phyloP scores from a whole-genome alignment of 2,888 invertebrate genomes.

The Drosophila testacea region DNA sequence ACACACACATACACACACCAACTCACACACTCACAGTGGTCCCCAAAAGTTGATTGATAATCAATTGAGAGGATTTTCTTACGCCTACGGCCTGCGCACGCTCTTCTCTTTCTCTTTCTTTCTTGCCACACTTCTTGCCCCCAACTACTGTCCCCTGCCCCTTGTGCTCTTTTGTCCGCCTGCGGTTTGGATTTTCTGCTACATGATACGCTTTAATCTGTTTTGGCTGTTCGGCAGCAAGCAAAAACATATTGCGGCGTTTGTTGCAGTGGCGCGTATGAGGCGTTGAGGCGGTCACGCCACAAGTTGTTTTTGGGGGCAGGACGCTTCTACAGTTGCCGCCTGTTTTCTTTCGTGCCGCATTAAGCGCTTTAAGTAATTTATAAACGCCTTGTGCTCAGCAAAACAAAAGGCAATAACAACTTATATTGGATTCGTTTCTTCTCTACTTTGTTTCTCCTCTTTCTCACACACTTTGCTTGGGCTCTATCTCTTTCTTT shows the following conservation, averaged over 20 bases:
- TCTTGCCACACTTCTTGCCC: constrained; percentile 14
- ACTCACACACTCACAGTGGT: constrained; percentile 9
- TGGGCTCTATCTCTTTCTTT: neutral
- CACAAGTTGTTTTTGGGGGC: constrained; percentile 62
- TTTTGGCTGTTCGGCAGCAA: constrained; percentile 32
- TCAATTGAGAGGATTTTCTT: constrained; percentile 82
- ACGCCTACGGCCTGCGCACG: constrained; percentile 32
- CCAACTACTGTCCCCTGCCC: neutral
- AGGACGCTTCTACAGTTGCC: constrained; percentile 31
- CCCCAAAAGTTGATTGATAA: constrained; percentile 80
- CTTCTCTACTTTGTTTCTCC: neutral
- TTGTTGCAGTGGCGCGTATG: constrained; percentile 45
- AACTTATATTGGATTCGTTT: constrained; percentile 73
- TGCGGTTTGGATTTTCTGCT: constrained; percentile 78
- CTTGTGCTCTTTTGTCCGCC: constrained; percentile 45
- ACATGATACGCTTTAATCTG: constrained; percentile 79
- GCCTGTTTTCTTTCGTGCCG: constrained; percentile 47
- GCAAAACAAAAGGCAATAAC: constrained; percentile 67
- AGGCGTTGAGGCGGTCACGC: constrained; percentile 50
- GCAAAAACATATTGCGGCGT: constrained; percentile 61
- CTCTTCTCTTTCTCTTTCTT: neutral
- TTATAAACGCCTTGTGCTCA: constrained; percentile 68
- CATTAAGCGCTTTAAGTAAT: constrained; percentile 79
- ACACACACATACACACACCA: constrained; percentile 2
- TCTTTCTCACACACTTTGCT: constrained; percentile 35